Evolutionary conservation across 2,888 invertebrate genomes (phyloP), one percentile per base, ranked within the genome.

Genomic region (Caradrina kadenii): DNA sequence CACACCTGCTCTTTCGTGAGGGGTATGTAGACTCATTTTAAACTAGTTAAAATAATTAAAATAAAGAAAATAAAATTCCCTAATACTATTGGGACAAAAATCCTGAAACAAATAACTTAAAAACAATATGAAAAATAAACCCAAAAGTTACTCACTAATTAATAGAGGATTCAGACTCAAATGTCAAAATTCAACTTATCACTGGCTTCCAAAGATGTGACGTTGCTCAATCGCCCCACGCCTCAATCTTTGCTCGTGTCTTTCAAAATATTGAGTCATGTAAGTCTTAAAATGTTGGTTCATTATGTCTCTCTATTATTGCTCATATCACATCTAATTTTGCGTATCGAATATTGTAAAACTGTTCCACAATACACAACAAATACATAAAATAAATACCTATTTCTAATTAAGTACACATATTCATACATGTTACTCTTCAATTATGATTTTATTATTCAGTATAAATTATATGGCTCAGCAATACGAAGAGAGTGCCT

Each of bases 1-100:
- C 93, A 93, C 94, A 92, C 94, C 93, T 91, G 89, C 93, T 89
- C 92, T 88, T 90, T 89, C 88, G 90, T 91, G 92, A 94, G 92
- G 72, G 91, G 92, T 89, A 90, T 93, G 92, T 89, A 93, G 93
- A 94, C 94, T 93, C 92, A 85, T 88, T 89, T 92, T 92, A 93
- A 92, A 93, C 90, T 94, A 94, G 89, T 91, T 94, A 91, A 93
- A 94, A 93, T 93, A 95, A 95, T 91, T 94, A 91, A 93, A 94
- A 93, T 93, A 95, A 95, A 94, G 89, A 95, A 95, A 95, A 95
- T 94, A 94, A 96, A 95, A 95, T 94, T 94, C 96, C 96, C 96
- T 96, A 95, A 95, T 93, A 93, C 95, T 96, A 96, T 93, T 92
- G 95, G 96, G 96, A 96, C 95, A 95, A 96, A 96, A 96, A 95